Percentiles rank a stretch among this genome's conserved stretches.
phyloP scores from a whole-genome alignment of 2,113 vertebrate genomes.

The Plecturocebus donacophilus region DNA sequence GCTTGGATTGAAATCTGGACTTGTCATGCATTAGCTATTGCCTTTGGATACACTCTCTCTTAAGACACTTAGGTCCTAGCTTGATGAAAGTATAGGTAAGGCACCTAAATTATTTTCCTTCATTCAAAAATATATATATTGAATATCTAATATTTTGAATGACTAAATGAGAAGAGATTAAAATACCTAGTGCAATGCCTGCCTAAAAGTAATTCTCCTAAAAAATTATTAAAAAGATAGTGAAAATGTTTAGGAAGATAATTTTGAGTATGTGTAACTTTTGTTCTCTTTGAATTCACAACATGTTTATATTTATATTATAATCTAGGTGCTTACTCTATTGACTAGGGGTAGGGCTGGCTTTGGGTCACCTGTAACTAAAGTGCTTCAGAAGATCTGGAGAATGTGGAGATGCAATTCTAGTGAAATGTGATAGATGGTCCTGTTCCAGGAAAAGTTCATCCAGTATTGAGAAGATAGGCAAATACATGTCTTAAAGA shows the following conservation, averaged over 20 bases:
- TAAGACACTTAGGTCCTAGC: neutral
- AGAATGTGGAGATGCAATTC: neutral
- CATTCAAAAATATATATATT: neutral
- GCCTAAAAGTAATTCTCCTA: neutral
- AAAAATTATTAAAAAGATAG: neutral
- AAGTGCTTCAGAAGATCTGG: neutral
- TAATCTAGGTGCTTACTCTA: neutral
- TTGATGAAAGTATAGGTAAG: neutral
- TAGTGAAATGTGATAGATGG: neutral
- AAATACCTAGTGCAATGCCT: neutral
- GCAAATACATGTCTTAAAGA: neutral
- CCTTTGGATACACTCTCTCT: neutral
- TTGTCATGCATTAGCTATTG: neutral
- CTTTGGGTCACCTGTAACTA: neutral
- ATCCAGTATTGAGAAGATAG: neutral
- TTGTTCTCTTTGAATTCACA: neutral
- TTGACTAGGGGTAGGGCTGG: neutral
- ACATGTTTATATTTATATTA: neutral
- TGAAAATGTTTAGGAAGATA: neutral
- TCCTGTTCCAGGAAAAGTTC: neutral
- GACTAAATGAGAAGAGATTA: constrained; percentile 15
- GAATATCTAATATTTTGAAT: neutral
- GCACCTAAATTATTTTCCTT: neutral
- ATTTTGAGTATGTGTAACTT: neutral
- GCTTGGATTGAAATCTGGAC: neutral